Evolutionary conservation across 2,797 vertebrate species (phyloP).

Genomic region (Argya squamiceps): DNA sequence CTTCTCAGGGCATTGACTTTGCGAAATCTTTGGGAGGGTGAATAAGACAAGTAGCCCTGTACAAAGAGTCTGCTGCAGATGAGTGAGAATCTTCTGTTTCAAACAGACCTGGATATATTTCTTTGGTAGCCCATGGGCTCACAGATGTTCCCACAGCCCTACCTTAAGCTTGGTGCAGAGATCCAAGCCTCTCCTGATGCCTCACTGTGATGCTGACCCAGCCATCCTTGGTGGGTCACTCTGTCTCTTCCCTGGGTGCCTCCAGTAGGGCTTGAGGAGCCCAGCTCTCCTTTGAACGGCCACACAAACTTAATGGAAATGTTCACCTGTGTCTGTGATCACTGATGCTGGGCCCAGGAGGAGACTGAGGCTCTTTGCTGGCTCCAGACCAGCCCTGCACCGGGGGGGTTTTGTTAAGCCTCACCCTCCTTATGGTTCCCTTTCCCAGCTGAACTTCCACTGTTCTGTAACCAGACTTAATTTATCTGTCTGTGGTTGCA

Average conservation of each 20-base stretch:
- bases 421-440: background rate
- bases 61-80: background rate
- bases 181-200: background rate
- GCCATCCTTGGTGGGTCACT: background rate
- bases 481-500: background rate
- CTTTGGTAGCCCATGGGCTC: background rate
- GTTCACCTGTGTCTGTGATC: background rate
- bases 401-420: background rate
- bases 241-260: accelerated
- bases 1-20: background rate
- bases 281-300: background rate
- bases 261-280: accelerated
- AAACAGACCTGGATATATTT: background rate
- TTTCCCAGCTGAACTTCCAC: background rate
- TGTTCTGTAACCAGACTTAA: background rate
- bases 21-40: background rate
- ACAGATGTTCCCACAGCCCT: background rate
- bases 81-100: background rate
- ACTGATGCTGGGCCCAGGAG: background rate
- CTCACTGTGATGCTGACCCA: background rate
- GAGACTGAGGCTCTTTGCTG: background rate
- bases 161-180: background rate
- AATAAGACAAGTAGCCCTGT: accelerated
- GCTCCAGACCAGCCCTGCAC: background rate
- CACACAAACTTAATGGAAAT: accelerated